Conservation (phyloP, 2,888 invertebrate genomes). For the Dasysyrphus albostriatus region DNA sequence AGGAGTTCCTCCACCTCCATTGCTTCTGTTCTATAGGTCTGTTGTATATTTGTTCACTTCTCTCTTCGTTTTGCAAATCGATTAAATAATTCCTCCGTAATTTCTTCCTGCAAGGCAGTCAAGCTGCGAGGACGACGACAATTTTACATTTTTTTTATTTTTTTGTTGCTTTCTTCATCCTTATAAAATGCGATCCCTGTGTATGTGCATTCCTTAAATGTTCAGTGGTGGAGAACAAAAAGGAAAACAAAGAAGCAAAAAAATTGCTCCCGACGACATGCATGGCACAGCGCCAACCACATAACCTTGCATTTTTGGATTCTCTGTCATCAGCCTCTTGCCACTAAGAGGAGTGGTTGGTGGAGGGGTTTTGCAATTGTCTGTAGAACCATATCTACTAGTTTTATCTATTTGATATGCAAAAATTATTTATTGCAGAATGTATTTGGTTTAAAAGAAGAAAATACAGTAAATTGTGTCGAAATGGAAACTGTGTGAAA, state of each 20-base stretch:
- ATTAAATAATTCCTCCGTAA: slow-evolving; percentile 73
- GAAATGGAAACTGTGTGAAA: slow-evolving; percentile 66
- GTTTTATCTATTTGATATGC: slow-evolving; percentile 58
- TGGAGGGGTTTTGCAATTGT: slow-evolving; percentile 38
- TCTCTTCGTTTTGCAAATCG: slow-evolving; percentile 55
- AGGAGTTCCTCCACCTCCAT: slow-evolving; percentile 20
- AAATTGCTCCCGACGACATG: slow-evolving; percentile 39
- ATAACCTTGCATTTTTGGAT: slow-evolving; percentile 61
- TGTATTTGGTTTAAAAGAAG: slow-evolving; percentile 62
- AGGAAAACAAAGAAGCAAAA: not conserved
- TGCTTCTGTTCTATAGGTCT: slow-evolving; percentile 8
- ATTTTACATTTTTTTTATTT: slow-evolving; percentile 59
- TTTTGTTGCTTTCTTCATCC: slow-evolving; percentile 16
- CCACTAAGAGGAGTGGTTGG: no score
- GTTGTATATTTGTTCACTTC: slow-evolving; percentile 41
- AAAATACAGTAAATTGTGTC: slow-evolving; percentile 56
- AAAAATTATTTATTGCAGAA: slow-evolving; percentile 68
- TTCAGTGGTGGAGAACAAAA: slow-evolving; percentile 31
- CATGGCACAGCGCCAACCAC: slow-evolving; percentile 65
- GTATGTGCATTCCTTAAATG: slow-evolving; percentile 61
- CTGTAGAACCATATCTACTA: slow-evolving; percentile 50
- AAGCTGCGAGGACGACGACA: slow-evolving; percentile 51
- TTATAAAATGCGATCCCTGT: slow-evolving; percentile 26
- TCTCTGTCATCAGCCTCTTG: slow-evolving; percentile 10
- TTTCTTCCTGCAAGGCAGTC: slow-evolving; percentile 70